Conservation (phyloP, 1,140 invertebrate genomes). For the Aricia agestis region DNA sequence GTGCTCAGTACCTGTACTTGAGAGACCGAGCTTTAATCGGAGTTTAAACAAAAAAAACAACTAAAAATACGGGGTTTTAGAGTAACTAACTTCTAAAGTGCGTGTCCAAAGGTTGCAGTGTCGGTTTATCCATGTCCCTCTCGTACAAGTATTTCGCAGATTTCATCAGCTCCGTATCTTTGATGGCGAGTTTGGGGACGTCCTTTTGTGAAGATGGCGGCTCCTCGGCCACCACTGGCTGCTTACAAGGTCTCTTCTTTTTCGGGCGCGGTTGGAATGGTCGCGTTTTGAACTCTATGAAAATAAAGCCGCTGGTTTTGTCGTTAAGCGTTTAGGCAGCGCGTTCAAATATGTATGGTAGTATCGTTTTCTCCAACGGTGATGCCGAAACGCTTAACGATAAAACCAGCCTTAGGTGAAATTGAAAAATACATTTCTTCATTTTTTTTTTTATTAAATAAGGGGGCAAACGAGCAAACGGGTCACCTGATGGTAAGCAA, state of each 20-base stretch:
- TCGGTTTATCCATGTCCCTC: conserved; percentile 48
- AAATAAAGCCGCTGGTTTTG: not conserved
- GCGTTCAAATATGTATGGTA: no score
- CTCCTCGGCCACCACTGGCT: conserved; percentile 24
- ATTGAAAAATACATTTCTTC: no score
- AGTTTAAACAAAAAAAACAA: not conserved
- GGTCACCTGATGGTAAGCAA: no score
- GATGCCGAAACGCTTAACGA: no score
- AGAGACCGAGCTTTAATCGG: no score
- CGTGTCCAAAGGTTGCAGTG: conserved; percentile 53
- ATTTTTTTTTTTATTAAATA: no score
- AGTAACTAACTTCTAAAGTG: conserved; percentile 56
- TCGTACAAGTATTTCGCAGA: conserved; percentile 56
- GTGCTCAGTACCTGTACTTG: no score
- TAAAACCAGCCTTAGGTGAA: no score
- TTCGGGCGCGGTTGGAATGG: conserved; percentile 55
- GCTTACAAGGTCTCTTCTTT: conserved; percentile 36
- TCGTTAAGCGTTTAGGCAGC: not conserved
- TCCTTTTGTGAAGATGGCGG: conserved; percentile 29
- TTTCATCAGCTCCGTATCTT: conserved; percentile 65
- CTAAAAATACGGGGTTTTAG: not conserved
- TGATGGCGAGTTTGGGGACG: conserved; percentile 49
- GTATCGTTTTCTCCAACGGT: no score
- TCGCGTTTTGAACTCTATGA: conserved; percentile 57
- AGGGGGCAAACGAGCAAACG: no score